A percentile compares a stretch with the other conserved stretches of the same genome.
These are phyloP conservation scores for Myotis pilosus DNA, from an alignment of 2,797 vertebrate species.

Conservation along the genomic window DNA sequence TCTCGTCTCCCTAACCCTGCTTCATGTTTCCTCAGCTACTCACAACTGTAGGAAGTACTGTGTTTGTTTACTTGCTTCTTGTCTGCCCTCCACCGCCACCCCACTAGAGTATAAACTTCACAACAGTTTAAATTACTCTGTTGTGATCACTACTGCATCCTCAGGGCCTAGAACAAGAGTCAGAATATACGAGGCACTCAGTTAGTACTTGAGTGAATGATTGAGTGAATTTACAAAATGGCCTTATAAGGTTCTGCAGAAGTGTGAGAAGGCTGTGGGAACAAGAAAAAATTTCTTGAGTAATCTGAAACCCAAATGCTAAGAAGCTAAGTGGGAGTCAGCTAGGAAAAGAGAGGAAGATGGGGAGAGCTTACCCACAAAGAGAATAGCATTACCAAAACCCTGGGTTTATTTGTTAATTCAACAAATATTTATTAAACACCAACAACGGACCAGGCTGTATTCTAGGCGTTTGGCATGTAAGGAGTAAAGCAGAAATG, in stretches of 20 bases:
- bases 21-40: background rate
- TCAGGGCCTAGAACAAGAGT: too few relatives aligned
- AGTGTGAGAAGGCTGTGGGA: background rate
- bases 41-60: background rate
- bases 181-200: background rate
- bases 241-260: background rate
- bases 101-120: background rate
- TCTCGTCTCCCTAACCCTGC: background rate
- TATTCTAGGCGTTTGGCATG: background rate
- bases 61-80: background rate
- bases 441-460: background rate
- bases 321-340: background rate
- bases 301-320: background rate
- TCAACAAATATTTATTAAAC: background rate
- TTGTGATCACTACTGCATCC: background rate
- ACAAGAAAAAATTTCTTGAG: background rate
- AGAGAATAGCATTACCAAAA: background rate
- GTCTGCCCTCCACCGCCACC: fast-evolving
- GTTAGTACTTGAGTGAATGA: background rate
- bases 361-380: background rate
- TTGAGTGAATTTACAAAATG: background rate
- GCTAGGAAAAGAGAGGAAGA: background rate
- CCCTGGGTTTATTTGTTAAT: background rate
- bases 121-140: background rate
- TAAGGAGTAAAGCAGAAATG: background rate